A percentile compares a stretch with the other conserved stretches of the same genome.
Conservation (phyloP, 2,888 invertebrate genomes). For the Habroteleia sp. region DNA sequence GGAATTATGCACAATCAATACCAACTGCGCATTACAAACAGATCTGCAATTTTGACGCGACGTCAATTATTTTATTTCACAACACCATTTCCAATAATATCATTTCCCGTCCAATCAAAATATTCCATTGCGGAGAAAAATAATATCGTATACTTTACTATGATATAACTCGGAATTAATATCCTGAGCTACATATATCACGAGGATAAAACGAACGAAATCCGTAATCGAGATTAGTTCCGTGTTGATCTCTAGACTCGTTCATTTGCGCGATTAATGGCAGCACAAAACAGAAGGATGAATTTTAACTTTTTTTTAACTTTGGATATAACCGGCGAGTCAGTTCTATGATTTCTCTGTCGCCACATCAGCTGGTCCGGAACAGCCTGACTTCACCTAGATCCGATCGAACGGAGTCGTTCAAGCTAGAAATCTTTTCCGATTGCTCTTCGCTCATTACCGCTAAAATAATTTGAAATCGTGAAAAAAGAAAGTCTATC, state of each 20-base stretch:
- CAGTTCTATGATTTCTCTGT: slow-evolving; percentile 68
- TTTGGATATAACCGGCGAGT: slow-evolving; percentile 62
- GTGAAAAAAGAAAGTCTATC: slow-evolving; percentile 39
- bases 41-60: slow-evolving; percentile 12
- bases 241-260: slow-evolving; percentile 32
- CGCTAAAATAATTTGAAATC: slow-evolving; percentile 48
- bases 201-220: no score
- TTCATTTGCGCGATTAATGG: slow-evolving; percentile 35
- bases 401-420: slow-evolving; percentile 62
- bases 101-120: background rate
- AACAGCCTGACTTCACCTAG: slow-evolving; percentile 64
- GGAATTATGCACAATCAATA: slow-evolving; percentile 54
- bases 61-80: slow-evolving; percentile 32
- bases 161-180: no score
- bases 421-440: slow-evolving; percentile 64
- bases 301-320: slow-evolving; percentile 65
- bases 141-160: no score
- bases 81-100: background rate
- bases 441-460: slow-evolving; percentile 48
- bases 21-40: slow-evolving; percentile 12
- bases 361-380: slow-evolving; percentile 67
- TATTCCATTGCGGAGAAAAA: background rate
- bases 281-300: slow-evolving; percentile 35
- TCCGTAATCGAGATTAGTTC: slow-evolving; percentile 24
- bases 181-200: no score